Evolutionary conservation across 2,888 invertebrate genomes (phyloP), one percentile per base, ranked within the genome.

Genomic region (Dendrolimus houi): DNA sequence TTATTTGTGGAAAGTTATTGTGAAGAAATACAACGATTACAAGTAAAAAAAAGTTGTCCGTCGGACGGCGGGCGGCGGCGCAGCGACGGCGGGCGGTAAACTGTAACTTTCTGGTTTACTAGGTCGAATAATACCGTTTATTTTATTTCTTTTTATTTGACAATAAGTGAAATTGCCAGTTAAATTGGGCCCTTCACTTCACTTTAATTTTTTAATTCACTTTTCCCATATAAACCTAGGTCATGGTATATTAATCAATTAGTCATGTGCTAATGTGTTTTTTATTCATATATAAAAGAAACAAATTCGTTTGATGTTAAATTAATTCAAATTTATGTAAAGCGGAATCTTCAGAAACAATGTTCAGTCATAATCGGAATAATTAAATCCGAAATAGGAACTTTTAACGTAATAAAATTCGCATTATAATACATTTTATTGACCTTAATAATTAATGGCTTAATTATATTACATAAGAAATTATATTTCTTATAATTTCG

Each of bases 71-170:
- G 81, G 69, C 78, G 75, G 77, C 67, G 68, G 65, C 47, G 65
- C 66, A 66, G 70, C 71, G 65, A 58, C 73, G 65, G 70, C 65
- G 67, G 66, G 69, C 67, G 68, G 66, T 64, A 69, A 70, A 69
- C 70, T 69, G 72, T 71, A 70, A 71, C 72, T 81, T 81, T 81
- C 84, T 81, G 78, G 79, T 79, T 85, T 79, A 86, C 81, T 88
- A 72, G 87, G 84, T 84, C 86, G 79, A 77, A 78, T 81, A 78
- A 81, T 79, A 63, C 76, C 77, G 77, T 72, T 68, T 67, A 79
- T 79, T 75, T 80, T 76, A 75, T 68, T 70, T 77, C 63, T 66
- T 69, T 68, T 69, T 63, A 60, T 72, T 67, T 13, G n/a, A n/a
- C 7, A 55, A n/a, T 42, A 52, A 78, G 77, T 76, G 78, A 80